phyloP scores from a whole-genome alignment of 2,797 vertebrate genomes.

The Platalea minor region DNA sequence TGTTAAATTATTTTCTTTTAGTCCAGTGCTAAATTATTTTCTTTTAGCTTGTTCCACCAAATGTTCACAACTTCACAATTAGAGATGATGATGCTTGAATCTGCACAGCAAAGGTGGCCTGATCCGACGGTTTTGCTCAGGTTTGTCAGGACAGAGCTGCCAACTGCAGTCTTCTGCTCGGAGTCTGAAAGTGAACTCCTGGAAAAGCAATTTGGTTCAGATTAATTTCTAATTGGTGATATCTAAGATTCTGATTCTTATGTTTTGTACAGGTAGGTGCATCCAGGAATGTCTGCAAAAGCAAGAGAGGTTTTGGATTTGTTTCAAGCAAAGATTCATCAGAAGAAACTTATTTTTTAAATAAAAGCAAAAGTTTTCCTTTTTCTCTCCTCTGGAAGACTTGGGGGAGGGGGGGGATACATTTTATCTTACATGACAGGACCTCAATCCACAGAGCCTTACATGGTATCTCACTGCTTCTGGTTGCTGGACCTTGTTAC shows the following conservation, averaged over 20 bases:
- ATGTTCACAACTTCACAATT: not conserved
- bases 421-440: not conserved
- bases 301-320: not conserved
- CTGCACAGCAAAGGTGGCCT: not conserved
- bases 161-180: not conserved
- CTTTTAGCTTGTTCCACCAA: not conserved
- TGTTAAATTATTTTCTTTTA: not conserved
- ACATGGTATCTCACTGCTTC: accelerated
- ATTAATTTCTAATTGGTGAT: not conserved
- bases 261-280: not conserved
- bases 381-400: not conserved
- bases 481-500: not conserved
- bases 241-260: not conserved
- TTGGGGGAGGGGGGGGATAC: accelerated
- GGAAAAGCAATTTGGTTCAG: not conserved
- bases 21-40: not conserved
- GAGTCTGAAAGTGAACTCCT: not conserved
- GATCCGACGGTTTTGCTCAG: not conserved
- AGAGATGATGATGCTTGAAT: not conserved
- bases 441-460: not conserved
- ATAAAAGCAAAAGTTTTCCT: not conserved
- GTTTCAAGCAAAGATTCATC: not conserved
- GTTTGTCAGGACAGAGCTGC: not conserved
- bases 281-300: not conserved
- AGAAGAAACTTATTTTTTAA: not conserved